Evolutionary conservation across 2,797 vertebrate species (phyloP), one percentile per base, ranked within the genome.

Genomic region (Orientallactaga sibirica): DNA sequence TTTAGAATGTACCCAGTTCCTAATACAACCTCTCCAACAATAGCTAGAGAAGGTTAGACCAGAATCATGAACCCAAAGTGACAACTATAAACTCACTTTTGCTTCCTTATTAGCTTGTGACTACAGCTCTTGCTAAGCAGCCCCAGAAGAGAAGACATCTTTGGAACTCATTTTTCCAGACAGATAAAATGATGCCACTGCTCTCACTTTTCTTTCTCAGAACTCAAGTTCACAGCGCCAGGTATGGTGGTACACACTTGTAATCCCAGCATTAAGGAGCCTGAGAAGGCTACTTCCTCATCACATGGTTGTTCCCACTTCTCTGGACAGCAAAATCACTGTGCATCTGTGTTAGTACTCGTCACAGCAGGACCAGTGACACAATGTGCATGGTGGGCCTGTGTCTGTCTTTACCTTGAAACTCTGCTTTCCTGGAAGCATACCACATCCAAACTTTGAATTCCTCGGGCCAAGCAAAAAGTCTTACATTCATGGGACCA

Each of bases 181-280:
- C 61, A 91, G 41, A 62, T 74, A 73, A 80, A 48, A 77, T 11
- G 67, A 78, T 66, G 11, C 24, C 4, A 9, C 18, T 66, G 16
- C 8, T 80, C 78, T 76, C 33, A 58, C 27, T 84, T 90, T 58
- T 79, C 37, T 74, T 73, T 86, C 74, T 92, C 58, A 88, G 55
- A 82, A 96, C 55, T 61, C 41, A 90, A 67, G 41, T 70, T 73
- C 82, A 78, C 37, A 66, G 71, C 33, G 68, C 27, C 74, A 94
- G 22, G 29, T 24, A 48, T 48, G 48, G 7, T 33, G 29, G 24
- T 15, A 0, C 20, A 84, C 24, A 2, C n/a, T 24, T 37, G 27
- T 37, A 27, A 25, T 71, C n/a, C 67, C 14, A 37, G 82, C 12
- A 52, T 25, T 85, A n/a, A 37, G 29, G 48, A 70, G 20, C 29